These are phyloP conservation scores for Neogobius melanostomus DNA, from an alignment of 2,113 vertebrate species.

Conservation along the genomic window DNA sequence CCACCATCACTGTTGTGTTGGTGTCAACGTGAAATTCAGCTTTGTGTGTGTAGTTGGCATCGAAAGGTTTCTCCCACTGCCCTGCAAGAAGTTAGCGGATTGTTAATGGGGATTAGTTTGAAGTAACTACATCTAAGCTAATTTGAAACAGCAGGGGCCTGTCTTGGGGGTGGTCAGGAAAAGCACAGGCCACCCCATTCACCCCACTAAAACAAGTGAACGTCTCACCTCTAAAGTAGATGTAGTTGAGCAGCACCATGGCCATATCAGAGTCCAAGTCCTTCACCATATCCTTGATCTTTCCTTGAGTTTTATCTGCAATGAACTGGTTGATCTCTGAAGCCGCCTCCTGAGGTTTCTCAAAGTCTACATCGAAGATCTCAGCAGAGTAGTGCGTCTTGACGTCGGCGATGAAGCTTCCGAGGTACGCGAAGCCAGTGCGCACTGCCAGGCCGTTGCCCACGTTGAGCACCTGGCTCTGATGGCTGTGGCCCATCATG, in stretches of 20 bases:
- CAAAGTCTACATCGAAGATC: conserved; percentile 75
- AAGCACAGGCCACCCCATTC: no score
- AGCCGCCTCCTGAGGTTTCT: conserved; percentile 59
- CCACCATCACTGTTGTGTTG: conserved; percentile 68
- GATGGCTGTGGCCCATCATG: conserved; percentile 61
- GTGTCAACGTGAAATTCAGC: conserved; percentile 72
- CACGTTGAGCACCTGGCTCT: conserved; percentile 60
- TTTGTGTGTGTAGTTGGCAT: conserved; percentile 38
- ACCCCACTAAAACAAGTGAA: no score
- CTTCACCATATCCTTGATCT: conserved; percentile 76
- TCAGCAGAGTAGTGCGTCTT: conserved; percentile 61
- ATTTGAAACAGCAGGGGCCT: no score
- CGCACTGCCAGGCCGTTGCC: conserved; percentile 66
- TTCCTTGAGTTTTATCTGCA: conserved; percentile 69
- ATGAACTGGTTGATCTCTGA: conserved; percentile 73
- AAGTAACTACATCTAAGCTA: neutral
- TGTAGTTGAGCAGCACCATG: conserved; percentile 78
- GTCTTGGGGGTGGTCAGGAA: no score
- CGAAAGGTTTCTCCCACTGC: conserved; percentile 81
- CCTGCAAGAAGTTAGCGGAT: conserved; percentile 56
- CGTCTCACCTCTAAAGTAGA: conserved; percentile 76
- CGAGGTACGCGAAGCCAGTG: conserved; percentile 41
- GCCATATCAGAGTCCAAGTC: conserved; percentile 63
- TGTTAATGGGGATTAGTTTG: neutral
- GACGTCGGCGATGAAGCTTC: conserved; percentile 60